Conservation (phyloP, 1,140 invertebrate genomes). For the Lamellibrachia luymesi region DNA sequence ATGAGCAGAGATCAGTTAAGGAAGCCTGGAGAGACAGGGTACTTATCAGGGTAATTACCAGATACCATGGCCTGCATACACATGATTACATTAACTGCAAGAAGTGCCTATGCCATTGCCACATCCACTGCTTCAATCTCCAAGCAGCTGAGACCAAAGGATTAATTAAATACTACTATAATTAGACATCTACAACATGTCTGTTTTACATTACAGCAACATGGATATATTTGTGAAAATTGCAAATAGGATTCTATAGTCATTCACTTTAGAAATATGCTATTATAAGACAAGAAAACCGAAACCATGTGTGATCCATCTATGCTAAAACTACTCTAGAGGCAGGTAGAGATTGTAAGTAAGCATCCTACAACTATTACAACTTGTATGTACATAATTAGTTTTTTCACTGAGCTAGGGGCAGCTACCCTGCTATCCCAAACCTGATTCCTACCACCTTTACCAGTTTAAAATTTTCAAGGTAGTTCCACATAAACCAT, state of each 20-base stretch:
- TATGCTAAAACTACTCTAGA: not conserved
- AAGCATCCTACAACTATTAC: not conserved
- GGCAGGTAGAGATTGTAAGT: not conserved
- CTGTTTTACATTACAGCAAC: not conserved
- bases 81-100: not conserved
- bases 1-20: not conserved
- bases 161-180: not conserved
- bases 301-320: not conserved
- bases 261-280: not conserved
- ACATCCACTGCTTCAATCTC: not conserved
- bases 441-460: not conserved
- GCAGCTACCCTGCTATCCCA: no score
- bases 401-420: not conserved
- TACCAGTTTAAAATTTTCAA: not conserved
- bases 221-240: not conserved
- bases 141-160: not conserved
- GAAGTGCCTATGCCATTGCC: not conserved
- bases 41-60: not conserved
- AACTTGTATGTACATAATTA: not conserved
- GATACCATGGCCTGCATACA: not conserved
- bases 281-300: not conserved
- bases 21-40: not conserved
- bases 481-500: not conserved
- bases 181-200: not conserved
- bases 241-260: not conserved